Evolutionary conservation across 2,797 vertebrate species (phyloP).

Genomic region (Lophotriccus pileatus): DNA sequence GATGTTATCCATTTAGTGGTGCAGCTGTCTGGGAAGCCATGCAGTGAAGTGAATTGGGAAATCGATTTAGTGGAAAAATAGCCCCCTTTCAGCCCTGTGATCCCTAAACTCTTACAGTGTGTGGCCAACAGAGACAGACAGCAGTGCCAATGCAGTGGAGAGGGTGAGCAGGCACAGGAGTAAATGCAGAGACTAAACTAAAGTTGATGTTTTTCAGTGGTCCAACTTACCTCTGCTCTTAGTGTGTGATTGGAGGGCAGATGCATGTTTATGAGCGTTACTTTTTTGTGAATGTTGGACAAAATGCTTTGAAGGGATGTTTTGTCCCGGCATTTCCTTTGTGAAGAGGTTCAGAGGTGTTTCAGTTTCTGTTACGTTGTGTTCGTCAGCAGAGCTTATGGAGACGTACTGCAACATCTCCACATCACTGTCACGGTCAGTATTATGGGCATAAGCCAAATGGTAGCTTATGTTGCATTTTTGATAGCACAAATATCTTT

Average conservation of each 20-base stretch:
- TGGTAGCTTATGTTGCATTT: neutral
- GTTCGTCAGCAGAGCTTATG: neutral
- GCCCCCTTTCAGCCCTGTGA: neutral
- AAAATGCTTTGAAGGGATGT: neutral
- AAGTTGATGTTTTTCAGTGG: neutral
- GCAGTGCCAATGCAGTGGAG: fast-evolving
- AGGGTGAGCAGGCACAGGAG: neutral
- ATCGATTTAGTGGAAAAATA: neutral
- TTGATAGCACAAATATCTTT: neutral
- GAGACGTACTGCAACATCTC: fast-evolving
- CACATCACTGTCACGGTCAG: neutral
- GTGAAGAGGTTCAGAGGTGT: neutral
- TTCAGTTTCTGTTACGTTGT: neutral
- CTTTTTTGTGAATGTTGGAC: neutral
- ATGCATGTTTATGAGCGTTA: neutral
- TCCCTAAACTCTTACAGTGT: neutral
- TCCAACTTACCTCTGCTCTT: neutral
- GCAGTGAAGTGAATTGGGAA: neutral
- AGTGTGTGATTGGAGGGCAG: neutral
- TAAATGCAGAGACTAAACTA: neutral
- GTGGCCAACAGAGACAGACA: neutral
- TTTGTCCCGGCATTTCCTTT: neutral
- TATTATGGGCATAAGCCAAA: neutral
- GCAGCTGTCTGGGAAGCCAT: neutral
- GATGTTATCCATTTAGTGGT: neutral